phyloP scores from a whole-genome alignment of 2,113 vertebrate species.

The Climacteris rufus region DNA sequence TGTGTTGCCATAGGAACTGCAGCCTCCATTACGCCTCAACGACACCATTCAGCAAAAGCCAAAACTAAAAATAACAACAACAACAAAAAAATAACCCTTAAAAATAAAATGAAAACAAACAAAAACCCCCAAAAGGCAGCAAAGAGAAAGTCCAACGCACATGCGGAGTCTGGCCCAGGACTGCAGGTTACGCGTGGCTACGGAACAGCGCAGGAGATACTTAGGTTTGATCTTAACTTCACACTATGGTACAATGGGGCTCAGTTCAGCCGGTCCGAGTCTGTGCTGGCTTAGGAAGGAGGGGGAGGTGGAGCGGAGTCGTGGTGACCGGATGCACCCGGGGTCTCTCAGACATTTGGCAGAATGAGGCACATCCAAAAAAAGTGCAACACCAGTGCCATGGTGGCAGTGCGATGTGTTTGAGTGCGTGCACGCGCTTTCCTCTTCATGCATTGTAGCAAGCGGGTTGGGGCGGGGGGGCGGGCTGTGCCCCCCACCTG shows the following conservation, averaged over 20 bases:
- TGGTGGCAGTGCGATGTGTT: slow-evolving; percentile 52
- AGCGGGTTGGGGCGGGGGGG: slow-evolving; percentile 2
- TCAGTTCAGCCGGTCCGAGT: slow-evolving; percentile 65
- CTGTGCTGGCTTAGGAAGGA: slow-evolving; percentile 81
- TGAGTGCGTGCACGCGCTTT: slow-evolving; percentile 61
- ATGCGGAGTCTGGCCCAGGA: slow-evolving; percentile 82
- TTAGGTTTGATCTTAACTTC: slow-evolving; percentile 53
- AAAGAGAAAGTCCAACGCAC: slow-evolving; percentile 77
- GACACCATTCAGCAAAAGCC: slow-evolving; percentile 78
- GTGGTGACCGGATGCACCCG: slow-evolving; percentile 54
- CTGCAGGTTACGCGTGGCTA: slow-evolving; percentile 73
- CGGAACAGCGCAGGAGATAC: slow-evolving; percentile 63
- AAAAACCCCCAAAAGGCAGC: slow-evolving; percentile 72
- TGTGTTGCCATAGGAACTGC: slow-evolving; percentile 69
- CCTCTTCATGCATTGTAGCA: slow-evolving; percentile 69
- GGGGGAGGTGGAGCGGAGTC: slow-evolving; percentile 66
- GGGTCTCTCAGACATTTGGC: slow-evolving; percentile 64
- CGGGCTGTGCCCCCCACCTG: not conserved
- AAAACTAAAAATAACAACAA: slow-evolving; percentile 38
- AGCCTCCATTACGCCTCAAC: slow-evolving; percentile 69
- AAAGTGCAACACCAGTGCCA: slow-evolving; percentile 67
- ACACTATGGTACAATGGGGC: slow-evolving; percentile 62
- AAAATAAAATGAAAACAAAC: slow-evolving; percentile 12
- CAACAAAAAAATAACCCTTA: not conserved
- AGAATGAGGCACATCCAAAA: slow-evolving; percentile 60